Percentiles rank a stretch among this genome's conserved stretches.
phyloP scores from a whole-genome alignment of 2,888 invertebrate species.

The Agrotis segetum region DNA sequence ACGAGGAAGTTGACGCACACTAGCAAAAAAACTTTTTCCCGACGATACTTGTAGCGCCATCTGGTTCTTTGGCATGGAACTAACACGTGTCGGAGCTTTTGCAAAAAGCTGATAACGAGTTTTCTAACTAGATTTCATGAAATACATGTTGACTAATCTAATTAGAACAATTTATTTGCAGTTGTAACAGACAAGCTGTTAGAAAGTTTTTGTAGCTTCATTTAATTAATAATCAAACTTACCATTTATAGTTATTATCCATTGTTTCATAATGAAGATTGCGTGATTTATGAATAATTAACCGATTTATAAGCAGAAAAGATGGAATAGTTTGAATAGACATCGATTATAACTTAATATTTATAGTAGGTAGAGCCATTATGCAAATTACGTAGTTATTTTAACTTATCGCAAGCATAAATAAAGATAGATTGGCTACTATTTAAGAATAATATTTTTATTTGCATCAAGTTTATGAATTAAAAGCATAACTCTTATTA shows the following conservation, averaged over 20 bases:
- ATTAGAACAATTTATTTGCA: constrained; percentile 11
- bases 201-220: background rate
- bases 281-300: constrained; percentile 23
- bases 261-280: constrained; percentile 7
- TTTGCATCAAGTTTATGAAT: background rate
- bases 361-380: background rate
- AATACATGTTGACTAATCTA: background rate
- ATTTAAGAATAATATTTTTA: background rate
- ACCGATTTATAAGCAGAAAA: constrained; percentile 9
- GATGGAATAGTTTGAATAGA: background rate
- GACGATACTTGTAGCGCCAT: constrained; percentile 83
- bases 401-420: constrained; percentile 5
- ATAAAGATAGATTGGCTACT: background rate
- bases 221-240: constrained; percentile 1
- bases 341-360: constrained; percentile 9
- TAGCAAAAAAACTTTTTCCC: constrained; percentile 73
- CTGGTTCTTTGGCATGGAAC: constrained; percentile 76
- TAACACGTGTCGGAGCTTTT: constrained; percentile 64
- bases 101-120: constrained; percentile 75
- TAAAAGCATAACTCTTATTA: background rate
- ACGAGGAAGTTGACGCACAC: constrained; percentile 74
- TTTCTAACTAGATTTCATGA: constrained; percentile 52
- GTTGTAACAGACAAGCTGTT: background rate
- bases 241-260: background rate
- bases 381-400: constrained; percentile 14